Evolutionary conservation across 2,797 vertebrate species (phyloP).

Genomic region (Crenuchus spilurus): DNA sequence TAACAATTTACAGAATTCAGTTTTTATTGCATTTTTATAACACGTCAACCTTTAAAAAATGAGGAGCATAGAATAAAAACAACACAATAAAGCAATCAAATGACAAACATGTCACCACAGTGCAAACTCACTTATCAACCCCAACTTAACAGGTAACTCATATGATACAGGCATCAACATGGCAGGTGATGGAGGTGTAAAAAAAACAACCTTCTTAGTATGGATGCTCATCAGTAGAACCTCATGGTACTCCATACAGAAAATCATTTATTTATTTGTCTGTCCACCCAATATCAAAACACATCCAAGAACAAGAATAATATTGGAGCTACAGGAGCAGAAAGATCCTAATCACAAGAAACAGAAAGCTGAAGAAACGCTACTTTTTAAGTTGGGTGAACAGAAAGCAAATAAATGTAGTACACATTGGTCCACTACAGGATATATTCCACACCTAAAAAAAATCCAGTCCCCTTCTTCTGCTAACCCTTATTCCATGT

Average conservation of each 20-base stretch:
- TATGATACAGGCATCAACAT: too few species aligned
- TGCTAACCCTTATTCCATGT: background rate
- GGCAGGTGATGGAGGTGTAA: background rate
- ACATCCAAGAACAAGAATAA: background rate
- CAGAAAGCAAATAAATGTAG: slow-evolving; percentile 58
- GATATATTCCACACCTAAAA: background rate
- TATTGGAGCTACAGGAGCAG: background rate
- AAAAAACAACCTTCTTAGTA: background rate
- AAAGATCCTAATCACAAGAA: too few species aligned
- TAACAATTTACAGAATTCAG: too few species aligned
- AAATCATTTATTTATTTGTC: slow-evolving; percentile 53
- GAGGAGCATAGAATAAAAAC: too few species aligned
- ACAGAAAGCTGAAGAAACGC: too few species aligned
- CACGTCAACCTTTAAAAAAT: too few species aligned
- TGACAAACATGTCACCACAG: too few species aligned
- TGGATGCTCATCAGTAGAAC: background rate
- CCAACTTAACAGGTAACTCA: too few species aligned
- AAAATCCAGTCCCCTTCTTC: background rate
- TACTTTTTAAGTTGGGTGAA: too few species aligned
- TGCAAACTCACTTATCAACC: too few species aligned
- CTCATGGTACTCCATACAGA: background rate
- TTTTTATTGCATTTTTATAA: too few species aligned
- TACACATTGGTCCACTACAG: background rate
- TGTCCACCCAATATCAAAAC: slow-evolving; percentile 39
- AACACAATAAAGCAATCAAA: too few species aligned